Base-by-base conservation (phyloP, 2,797 vertebrate genomes). In the Carcharodon carcharias region DNA sequence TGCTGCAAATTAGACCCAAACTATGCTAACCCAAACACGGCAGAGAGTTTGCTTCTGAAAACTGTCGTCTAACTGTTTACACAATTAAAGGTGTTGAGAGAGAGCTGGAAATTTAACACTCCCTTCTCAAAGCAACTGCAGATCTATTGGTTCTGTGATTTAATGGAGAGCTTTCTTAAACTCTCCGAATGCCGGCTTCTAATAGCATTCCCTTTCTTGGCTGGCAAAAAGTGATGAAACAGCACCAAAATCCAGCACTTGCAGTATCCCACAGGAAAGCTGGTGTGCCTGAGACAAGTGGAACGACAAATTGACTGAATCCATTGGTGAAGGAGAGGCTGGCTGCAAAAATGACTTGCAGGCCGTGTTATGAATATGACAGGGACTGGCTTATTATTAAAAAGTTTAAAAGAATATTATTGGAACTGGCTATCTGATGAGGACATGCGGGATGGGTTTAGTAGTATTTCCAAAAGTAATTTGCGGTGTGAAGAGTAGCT, bases 41-140 rank as follows among this genome's bases (percentile, higher is more conserved):
- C 21, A 31, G 9, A 11, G n/a, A 67, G 16, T 85, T 23, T 67
- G 61, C 63, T 45, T 93, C 63, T 67, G 50, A 93, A 26, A 93
- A 4, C 63, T 67, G 61, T 45, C 40, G 3, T 28, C 91, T 67
- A 45, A 16, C 91, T 45, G n/a, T 67, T 93, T 67, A 67, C 7
- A 63, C 61, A 93, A 93, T 67, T 93, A 40, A 93, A 93, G 82
- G 50, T 93, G 61, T 93, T 67, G 61, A 67, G 91, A 93, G 91
- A 93, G 21, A 93, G 58, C 58, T 35, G 14, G 31, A 61, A 61
- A 91, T 61, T 61, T 35, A 91, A n/a, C 58, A 35, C 56, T 31
- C 26, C 7, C 1, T 63, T 92, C 5, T 31, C 8, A 93, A 93
- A 67, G 18, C 40, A 45, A 45, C 58, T 67, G 8, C 9, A 3